Percentiles rank a stretch among this genome's conserved stretches.
Conservation (phyloP, 2,888 invertebrate species). For the Nudaria mundana region DNA sequence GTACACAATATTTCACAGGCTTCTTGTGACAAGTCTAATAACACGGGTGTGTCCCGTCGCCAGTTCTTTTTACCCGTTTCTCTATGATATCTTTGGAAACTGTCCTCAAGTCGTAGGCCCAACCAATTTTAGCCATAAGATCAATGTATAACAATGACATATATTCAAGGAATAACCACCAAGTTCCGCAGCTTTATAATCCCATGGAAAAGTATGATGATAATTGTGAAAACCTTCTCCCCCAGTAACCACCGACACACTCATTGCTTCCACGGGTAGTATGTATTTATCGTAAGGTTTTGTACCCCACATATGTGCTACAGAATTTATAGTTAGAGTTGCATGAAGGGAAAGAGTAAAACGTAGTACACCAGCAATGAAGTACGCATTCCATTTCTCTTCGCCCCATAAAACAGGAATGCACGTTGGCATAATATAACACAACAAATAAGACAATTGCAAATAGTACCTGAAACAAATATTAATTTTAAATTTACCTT, state of each 20-base stretch:
- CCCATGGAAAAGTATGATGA: slow-evolving; percentile 54
- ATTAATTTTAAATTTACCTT: background rate
- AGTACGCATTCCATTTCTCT: slow-evolving; percentile 58
- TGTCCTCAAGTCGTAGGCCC: slow-evolving; percentile 2
- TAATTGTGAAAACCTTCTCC: slow-evolving; percentile 61
- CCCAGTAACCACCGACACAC: slow-evolving; percentile 30
- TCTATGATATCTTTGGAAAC: background rate
- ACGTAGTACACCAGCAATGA: slow-evolving; percentile 70
- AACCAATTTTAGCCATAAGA: slow-evolving; percentile 68
- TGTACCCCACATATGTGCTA: slow-evolving; percentile 78
- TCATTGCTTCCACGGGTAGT: slow-evolving; percentile 36
- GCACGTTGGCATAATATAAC: slow-evolving; percentile 71
- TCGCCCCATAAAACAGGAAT: slow-evolving; percentile 84
- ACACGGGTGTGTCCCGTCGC: background rate
- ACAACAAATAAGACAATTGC: slow-evolving; percentile 81
- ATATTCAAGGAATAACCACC: slow-evolving; percentile 83
- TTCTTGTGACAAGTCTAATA: too few species aligned
- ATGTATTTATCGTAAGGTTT: slow-evolving; percentile 66
- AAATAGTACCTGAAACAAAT: slow-evolving; percentile 78
- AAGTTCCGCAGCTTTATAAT: slow-evolving; percentile 52
- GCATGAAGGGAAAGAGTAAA: slow-evolving; percentile 80
- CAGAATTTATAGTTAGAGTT: slow-evolving; percentile 85
- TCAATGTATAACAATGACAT: slow-evolving; percentile 10
- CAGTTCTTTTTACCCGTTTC: background rate
- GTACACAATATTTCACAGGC: too few species aligned